These are phyloP conservation scores for Chymomyza procnemis DNA, from an alignment of 2,888 invertebrate genomes.

Conservation along the genomic window DNA sequence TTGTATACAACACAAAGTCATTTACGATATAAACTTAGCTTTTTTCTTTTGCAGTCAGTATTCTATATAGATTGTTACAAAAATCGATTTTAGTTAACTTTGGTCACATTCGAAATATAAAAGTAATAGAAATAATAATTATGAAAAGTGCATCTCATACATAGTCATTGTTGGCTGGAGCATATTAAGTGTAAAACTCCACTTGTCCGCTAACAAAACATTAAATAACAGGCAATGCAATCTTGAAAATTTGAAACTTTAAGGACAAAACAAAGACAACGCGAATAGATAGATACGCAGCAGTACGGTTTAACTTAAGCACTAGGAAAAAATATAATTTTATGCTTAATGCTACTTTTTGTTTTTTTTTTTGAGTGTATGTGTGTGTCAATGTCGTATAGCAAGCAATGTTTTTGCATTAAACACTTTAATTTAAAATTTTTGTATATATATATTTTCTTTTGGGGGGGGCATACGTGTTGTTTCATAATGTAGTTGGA, in stretches of 20 bases:
- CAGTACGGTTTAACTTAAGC: constrained; percentile 42
- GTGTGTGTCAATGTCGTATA: constrained; percentile 36
- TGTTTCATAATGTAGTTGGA: constrained; percentile 51
- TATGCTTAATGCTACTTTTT: constrained; percentile 54
- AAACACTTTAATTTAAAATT: constrained; percentile 37
- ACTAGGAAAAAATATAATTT: constrained; percentile 58
- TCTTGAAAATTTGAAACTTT: constrained; percentile 17
- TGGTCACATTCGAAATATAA: constrained; percentile 34
- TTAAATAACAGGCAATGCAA: constrained; percentile 47
- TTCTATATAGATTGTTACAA: constrained; percentile 9
- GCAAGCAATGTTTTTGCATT: constrained; percentile 53
- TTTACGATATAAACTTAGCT: constrained; percentile 44
- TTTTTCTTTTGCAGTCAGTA: constrained; percentile 27
- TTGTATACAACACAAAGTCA: constrained; percentile 49
- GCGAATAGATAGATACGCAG: constrained; percentile 42
- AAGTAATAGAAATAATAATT: constrained; percentile 27
- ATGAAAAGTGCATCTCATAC: constrained; percentile 26
- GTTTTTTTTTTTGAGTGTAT: constrained; percentile 28
- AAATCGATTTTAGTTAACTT: constrained; percentile 38
- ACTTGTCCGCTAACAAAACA: constrained; percentile 59
- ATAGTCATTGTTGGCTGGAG: constrained; percentile 38
- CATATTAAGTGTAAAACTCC: constrained; percentile 29
- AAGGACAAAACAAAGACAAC: constrained; percentile 40
- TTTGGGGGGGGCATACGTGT: constrained; percentile 28
- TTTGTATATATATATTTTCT: constrained; percentile 14